Evolutionary conservation across 2,113 vertebrate genomes (phyloP), one percentile per base, ranked within the genome.

Genomic region (Seriola dumerili): DNA sequence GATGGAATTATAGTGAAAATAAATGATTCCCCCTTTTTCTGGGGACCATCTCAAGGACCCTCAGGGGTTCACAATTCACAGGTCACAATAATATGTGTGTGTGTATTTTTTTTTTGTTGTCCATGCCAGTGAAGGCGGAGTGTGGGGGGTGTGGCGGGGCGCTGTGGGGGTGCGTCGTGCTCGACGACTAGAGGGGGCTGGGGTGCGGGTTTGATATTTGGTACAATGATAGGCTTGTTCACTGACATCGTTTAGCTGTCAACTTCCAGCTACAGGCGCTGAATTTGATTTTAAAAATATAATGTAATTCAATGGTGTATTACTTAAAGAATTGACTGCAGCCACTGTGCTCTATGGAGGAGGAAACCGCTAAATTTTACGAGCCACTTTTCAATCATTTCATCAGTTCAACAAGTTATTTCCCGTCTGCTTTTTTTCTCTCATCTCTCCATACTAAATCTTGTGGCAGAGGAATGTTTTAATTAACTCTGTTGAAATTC

Each of bases 401-500:
- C 8, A 76, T 61, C 10, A 36, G 12, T 25, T 7, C 40, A 29
- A 13, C 25, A 40, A 63, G 19, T 36, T 32, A 36, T 46, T 63
- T 69, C 50, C 16, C 32, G 69, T 52, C 29, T 55, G 36, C n/a
- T 72, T 48, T 72, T 76, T 71, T 72, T 58, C 76, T 78, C 72
- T 58, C 64, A 74, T 59, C 4, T 62, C 40, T 32, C 4, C 34
- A 29, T 8, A 13, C n/a, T 25, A 8, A 19, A 36, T 34, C 42
- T 34, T 2, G 12, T 4, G 29, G n/a, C 66, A 25, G 12, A 38
- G 64, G 50, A 84, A 78, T 66, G n/a, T 50, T 83, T 81, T 78
- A 78, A 90, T 83, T 67, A 83, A 70, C 57, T 57, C 9, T 4
- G 77, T 32, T 46, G 29, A 8, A 66, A 89, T 87, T 83, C 68